These are phyloP conservation scores for Mus caroli DNA, from an alignment of 2,797 vertebrate genomes.

Conservation along the genomic window DNA sequence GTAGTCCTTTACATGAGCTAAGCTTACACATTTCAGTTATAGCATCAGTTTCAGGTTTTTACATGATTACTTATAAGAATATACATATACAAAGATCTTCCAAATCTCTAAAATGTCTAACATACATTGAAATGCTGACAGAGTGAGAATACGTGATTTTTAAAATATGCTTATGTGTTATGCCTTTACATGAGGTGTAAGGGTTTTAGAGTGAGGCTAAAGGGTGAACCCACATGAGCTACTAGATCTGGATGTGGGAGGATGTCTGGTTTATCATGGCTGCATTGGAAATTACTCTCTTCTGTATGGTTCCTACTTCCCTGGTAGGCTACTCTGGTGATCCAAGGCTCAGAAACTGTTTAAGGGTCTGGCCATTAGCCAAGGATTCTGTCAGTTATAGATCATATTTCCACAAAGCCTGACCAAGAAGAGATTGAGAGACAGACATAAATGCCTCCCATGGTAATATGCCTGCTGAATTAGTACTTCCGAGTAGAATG, in stretches of 20 bases:
- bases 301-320: background rate
- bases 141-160: constrained; percentile 34
- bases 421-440: background rate
- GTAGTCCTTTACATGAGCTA: background rate
- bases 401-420: background rate
- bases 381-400: constrained; percentile 27
- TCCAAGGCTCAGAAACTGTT: background rate
- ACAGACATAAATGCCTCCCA: background rate
- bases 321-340: background rate
- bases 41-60: background rate
- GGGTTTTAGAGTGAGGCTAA: background rate
- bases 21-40: background rate
- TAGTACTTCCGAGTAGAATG: constrained; percentile 10
- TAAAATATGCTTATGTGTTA: background rate
- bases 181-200: background rate
- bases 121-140: constrained; percentile 5
- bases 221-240: background rate
- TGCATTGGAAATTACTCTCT: background rate
- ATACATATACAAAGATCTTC: background rate
- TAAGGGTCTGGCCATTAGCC: constrained; percentile 18
- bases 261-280: background rate
- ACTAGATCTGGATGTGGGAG: background rate
- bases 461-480: background rate
- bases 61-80: background rate
- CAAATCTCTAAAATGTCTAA: constrained; percentile 19